Conservation (phyloP, 2,888 invertebrate genomes). For the Diogma glabrata region DNA sequence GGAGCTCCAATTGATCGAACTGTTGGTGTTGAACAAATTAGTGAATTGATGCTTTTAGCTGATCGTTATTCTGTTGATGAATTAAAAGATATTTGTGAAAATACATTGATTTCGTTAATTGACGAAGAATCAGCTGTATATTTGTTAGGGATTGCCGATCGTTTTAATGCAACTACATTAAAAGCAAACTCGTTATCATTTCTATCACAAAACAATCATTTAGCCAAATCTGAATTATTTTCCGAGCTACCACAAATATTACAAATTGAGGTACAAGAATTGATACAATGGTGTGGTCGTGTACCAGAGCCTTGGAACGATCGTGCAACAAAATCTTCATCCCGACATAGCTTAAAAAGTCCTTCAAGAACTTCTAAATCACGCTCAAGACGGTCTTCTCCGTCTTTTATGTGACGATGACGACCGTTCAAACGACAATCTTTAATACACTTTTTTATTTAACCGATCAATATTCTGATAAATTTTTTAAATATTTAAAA, state of each 20-base stretch:
- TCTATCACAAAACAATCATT: conserved; percentile 28
- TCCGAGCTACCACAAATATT: conserved; percentile 28
- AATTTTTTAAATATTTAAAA: no score
- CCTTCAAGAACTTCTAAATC: conserved; percentile 27
- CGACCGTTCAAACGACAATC: conserved; percentile 15
- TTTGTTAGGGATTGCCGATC: conserved; percentile 53
- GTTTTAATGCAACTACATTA: conserved; percentile 42
- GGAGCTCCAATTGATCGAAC: conserved; percentile 44
- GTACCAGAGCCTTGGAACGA: conserved; percentile 32
- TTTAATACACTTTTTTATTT: no score
- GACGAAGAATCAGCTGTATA: conserved; percentile 52
- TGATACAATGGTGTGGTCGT: conserved; percentile 33
- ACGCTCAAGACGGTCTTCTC: conserved; percentile 31
- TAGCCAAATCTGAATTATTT: conserved; percentile 31
- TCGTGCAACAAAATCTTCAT: conserved; percentile 19
- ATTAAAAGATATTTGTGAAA: conserved; percentile 51
- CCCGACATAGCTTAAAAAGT: conserved; percentile 29
- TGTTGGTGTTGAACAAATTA: conserved; percentile 42
- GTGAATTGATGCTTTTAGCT: conserved; percentile 50
- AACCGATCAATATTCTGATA: no score
- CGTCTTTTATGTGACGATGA: conserved; percentile 30
- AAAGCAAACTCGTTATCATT: conserved; percentile 32
- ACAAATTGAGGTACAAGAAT: conserved; percentile 31
- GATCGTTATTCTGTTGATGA: conserved; percentile 51
- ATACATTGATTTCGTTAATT: conserved; percentile 44